Percentiles rank a stretch among this genome's conserved stretches.
These are phyloP conservation scores for Digitonthophagus gazella DNA, from an alignment of 2,888 invertebrate genomes.

Conservation along the genomic window DNA sequence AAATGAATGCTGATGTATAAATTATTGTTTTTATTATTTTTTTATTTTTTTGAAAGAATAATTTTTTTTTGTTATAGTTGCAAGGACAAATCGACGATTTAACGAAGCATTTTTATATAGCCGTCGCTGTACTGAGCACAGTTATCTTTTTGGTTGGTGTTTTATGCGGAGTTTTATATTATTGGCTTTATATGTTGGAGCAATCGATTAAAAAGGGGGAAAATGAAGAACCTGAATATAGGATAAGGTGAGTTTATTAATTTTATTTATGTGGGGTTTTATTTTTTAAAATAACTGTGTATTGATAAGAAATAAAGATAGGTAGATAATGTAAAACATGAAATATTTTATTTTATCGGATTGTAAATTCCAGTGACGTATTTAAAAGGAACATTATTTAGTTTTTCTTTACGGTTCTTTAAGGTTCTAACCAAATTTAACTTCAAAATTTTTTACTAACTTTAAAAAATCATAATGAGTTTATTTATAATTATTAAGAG, in stretches of 20 bases:
- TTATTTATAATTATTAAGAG: no score
- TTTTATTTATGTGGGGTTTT: no score
- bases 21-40: not conserved
- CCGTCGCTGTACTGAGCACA: conserved; percentile 4
- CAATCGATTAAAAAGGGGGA: conserved; percentile 12
- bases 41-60: not conserved
- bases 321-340: no score
- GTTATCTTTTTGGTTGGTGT: conserved; percentile 18
- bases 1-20: not conserved
- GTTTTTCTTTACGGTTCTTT: no score
- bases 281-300: not conserved
- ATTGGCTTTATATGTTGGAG: conserved; percentile 16
- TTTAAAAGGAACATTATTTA: no score
- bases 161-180: conserved; percentile 15
- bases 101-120: conserved; percentile 10
- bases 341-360: no score
- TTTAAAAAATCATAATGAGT: no score
- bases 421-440: no score
- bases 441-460: no score
- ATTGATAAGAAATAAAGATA: not conserved
- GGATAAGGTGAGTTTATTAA: conserved; percentile 21
- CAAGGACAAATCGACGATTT: not conserved
- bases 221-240: conserved; percentile 8
- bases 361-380: no score
- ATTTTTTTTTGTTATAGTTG: not conserved